Evolutionary conservation across 2,797 vertebrate genomes (phyloP), one percentile per base, ranked within the genome.

Genomic region (Syngnathus acus): DNA sequence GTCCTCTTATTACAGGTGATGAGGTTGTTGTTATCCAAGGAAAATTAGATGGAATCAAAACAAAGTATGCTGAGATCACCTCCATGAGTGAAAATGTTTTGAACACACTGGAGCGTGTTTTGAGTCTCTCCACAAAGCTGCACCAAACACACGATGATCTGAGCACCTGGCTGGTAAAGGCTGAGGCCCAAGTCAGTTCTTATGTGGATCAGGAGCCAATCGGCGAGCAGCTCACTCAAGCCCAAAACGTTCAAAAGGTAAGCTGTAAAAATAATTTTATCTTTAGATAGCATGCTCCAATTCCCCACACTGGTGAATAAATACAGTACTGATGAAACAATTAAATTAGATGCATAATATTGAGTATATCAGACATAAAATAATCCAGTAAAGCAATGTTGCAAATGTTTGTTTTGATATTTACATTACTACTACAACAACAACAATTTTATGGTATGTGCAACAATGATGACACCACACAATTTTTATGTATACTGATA

Each of bases 1-100:
- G 8, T 0, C 65, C 62, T 60, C 1, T 68, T 38, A 76, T 73
- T 71, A 11, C 81, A 99, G 97, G 95, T 75, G 97, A 99, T 78
- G 97, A 99, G 89, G 95, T 98, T 76, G 79, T 99, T 69, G 91
- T 97, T 66, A 94, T 99, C 85, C 97, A 99, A 87, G 94, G 96
- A 77, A 99, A 98, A 82, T 87, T 99, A 76, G 97, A 99, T 67
- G 94, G 93, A 73, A 97, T 99, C 84, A 99, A 97, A 91, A 84
- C 88, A 0, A 93, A 95, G 72, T 99, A 99, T 72, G 92, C 89
- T 69, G 96, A 99, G 72, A 96, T 99, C 71, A 93, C 84, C 51
- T 89, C 92, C 16, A 79, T 95, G 87, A 95, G 96, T 75, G 81
- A 79, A 23, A 86, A 88, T 2, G 94, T 97, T 45, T 87, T 92